Evolutionary conservation across 2,113 vertebrate genomes (phyloP), one percentile per base, ranked within the genome.

Genomic region (Sprattus sprattus): DNA sequence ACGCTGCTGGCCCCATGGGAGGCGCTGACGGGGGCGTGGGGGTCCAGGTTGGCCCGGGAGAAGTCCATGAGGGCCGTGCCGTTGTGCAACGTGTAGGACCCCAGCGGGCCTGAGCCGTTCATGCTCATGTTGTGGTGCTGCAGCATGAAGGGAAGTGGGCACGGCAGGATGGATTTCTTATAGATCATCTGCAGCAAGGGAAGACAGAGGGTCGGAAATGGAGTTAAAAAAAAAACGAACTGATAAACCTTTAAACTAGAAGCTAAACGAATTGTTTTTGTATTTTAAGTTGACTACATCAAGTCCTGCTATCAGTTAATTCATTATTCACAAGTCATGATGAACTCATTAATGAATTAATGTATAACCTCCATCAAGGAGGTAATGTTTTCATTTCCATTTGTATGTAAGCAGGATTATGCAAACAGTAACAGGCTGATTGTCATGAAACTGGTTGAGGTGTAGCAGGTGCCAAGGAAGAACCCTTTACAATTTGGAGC

Each of bases 161-260:
- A 99, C 0, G 97, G 95, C 82, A 99, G 95, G 91, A 97, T 96
- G n/a, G 94, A 97, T 93, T 99, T 99, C 93, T 99, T 99, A 88
- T 98, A 99, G 89, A 99, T 99, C 83, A 99, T 89, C 98, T 99
- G 88, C 4, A 44, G 13, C 16, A n/a, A 11, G 45, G 64, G 75
- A 2, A 60, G 6, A 60, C 18, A 54, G 15, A 60, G 54, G 3
- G 54, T 60, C 20, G 52, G 50, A 13, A 15, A 2, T 52, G 50
- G 10, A 16, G 13, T 52, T 15, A 15, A 15, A 57, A 18, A 15
- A 15, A 57, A 18, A 57, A 13, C 20, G 52, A 57, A 57, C 52
- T 18, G 15, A 18, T 20, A 20, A 57, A 57, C 54, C 4, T 60
- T 4, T 20, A 22, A 22, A 60, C 54, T 7, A 22, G 54, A 22